Evolutionary conservation across 64 coral and sea anemone species (phyloP).

Genomic region (Cladopsammia gracilis): DNA sequence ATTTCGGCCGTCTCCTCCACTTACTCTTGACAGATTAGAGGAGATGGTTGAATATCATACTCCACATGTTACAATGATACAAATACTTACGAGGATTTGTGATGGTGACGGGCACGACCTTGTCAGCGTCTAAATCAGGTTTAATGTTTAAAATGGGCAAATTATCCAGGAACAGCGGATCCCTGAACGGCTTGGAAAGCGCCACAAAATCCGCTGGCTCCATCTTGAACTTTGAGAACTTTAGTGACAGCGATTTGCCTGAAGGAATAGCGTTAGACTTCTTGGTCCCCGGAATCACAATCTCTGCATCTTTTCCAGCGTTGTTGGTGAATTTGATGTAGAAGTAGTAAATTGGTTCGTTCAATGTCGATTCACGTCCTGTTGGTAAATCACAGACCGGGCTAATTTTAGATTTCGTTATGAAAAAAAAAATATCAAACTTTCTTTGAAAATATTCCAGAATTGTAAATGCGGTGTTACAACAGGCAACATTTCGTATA

Average conservation of each 20-base stretch:
- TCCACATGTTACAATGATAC: no score
- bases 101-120: conserved; percentile 61
- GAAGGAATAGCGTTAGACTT: conserved; percentile 63
- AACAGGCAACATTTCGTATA: no score
- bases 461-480: no score
- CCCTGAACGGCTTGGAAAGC: conserved; percentile 53
- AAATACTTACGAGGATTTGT: conserved; percentile 81
- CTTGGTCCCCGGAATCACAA: conserved; percentile 75
- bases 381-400: background rate
- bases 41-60: no score
- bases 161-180: conserved; percentile 47
- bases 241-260: conserved; percentile 73
- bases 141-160: conserved; percentile 54
- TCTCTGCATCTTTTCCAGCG: conserved; percentile 79
- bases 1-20: no score
- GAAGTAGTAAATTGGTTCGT: conserved; percentile 75
- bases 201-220: conserved; percentile 75
- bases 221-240: conserved; percentile 66
- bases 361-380: conserved; percentile 81
- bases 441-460: no score
- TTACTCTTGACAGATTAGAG: no score
- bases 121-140: conserved; percentile 35
- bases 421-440: background rate
- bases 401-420: background rate
- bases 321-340: conserved; percentile 81